Evolutionary conservation across 2,888 invertebrate genomes (phyloP), one percentile per base, ranked within the genome.

Genomic region (Notocelia uddmanniana): DNA sequence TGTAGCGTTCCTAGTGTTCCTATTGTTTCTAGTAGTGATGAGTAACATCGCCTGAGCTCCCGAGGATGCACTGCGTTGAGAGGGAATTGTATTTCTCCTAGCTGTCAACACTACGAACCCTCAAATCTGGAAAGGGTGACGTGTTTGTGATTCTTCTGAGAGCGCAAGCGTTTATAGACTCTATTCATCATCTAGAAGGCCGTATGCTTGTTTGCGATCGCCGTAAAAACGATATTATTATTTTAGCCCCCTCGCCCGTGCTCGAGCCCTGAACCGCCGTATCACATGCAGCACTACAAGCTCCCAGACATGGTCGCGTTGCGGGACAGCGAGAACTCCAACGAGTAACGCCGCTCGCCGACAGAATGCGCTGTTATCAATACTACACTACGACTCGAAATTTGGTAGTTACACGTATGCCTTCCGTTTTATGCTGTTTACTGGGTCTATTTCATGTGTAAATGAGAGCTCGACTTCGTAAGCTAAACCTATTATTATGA

Each of bases 241-340:
- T 60, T 52, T n/a, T 78, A 88, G 86, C 73, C 79, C 54, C 80
- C 63, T 89, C 95, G 75, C 85, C 91, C 84, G 0, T 86, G 87
- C 76, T 83, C 75, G 71, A 96, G 96, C 81, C 96, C 97, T 0
- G 92, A 91, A 73, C 95, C 96, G 10, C 96, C 96, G n/a, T 97
- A 95, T 88, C 96, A 96, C 90, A 96, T 97, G 95, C 96, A 96
- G 83, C 96, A 96, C 86, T 96, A 95, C 89, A 96, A 96, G 83
- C 90, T 96, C 78, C 96, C 96, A 15, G 95, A 96, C 77, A 90
- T 95, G 86, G 87, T 95, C n/a, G 92, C 94, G 0, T 82, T 92
- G 1, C 76, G 76, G 15, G 75, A 80, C 0, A 88, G 90, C 15
- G 84, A 85, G 3, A 85, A 82, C 6, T 76, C 62, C 26, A 72